Base-by-base conservation (phyloP, 1,140 invertebrate species). In the Apis dorsata region DNA sequence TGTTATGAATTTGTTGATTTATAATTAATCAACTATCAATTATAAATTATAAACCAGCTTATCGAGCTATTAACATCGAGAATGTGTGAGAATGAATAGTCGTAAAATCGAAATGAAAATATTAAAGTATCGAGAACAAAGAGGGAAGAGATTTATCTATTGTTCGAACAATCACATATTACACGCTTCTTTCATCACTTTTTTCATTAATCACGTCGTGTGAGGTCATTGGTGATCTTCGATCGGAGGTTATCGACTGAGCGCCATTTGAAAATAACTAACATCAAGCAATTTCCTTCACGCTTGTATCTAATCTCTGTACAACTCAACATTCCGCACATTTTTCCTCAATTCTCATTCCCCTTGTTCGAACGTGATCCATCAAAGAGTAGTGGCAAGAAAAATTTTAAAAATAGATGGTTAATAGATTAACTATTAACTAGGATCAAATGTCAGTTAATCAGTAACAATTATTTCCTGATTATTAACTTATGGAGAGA, bases 211-310 rank as follows among this genome's bases (percentile, higher is more conserved):
- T 81, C 53, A 55, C 55, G 4, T 34, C n/a, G 68, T 3, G 55
- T 12, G 53, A 74, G 80, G 74, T 82, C 77, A 82, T 82, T 73
- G 65, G 12, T 9, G 80, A 69, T 82, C 13, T 53, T 76, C 73
- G 80, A 82, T 69, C 55, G 21, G 0, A 34, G 79, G 79, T 81
- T 81, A 81, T 81, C 79, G 34, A 0, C 13, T 13, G 8, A 21
- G 24, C 49, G 53, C 17, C 49, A 24, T 65, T 59, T 70, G 74
- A 70, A 82, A 70, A 69, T 78, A 82, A 69, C 79, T 55, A 34
- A 17, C 51, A 11, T 65, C 44, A 12, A n/a, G 57, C 49, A 55
- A 72, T 62, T 73, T 55, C 24, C 55, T 73, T 63, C 19, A 0
- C 28, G 15, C 17, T 44, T 24, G 17, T 44, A 13, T 44, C 62